Evolutionary conservation across 2,888 invertebrate species (phyloP).

Genomic region (Cosmia trapezina): DNA sequence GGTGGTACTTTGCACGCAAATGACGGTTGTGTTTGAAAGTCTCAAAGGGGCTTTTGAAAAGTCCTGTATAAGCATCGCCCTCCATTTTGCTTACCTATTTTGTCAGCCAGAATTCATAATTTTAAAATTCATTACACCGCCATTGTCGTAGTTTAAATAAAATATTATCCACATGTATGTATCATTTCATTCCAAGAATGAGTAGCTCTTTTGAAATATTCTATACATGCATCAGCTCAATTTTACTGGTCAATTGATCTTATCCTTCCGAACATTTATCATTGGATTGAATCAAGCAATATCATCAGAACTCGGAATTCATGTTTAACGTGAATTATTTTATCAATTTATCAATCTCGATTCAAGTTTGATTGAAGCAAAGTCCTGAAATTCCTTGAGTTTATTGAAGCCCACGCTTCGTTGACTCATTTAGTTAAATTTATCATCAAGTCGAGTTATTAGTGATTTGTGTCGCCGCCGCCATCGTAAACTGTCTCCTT

Average conservation of each 20-base stretch:
- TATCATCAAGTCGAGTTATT: conserved; percentile 65
- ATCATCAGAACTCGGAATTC: conserved; percentile 33
- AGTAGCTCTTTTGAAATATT: not conserved
- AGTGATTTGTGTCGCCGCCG: conserved; percentile 61
- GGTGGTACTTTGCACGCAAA: conserved; percentile 51
- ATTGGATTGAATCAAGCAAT: conserved; percentile 18
- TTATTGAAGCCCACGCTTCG: conserved; percentile 64
- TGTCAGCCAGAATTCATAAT: not conserved
- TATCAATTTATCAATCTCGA: conserved; percentile 60
- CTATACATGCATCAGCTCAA: not conserved
- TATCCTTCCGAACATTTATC: conserved; percentile 40
- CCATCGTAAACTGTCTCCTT: conserved; percentile 63
- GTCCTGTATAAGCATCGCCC: conserved; percentile 13
- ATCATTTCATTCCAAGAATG: conserved; percentile 1
- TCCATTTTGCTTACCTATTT: conserved; percentile 5
- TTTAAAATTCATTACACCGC: not conserved
- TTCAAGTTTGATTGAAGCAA: conserved; percentile 50
- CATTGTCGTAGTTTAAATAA: not conserved
- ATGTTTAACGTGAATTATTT: conserved; percentile 47
- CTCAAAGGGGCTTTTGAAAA: conserved; percentile 23
- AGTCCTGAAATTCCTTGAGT: conserved; percentile 50
- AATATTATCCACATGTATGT: not conserved
- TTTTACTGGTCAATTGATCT: conserved; percentile 24
- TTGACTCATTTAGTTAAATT: conserved; percentile 68
- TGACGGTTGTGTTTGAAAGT: conserved; percentile 48